Conservation (phyloP, 2,797 vertebrate genomes). For the Acipenser transmontanus region DNA sequence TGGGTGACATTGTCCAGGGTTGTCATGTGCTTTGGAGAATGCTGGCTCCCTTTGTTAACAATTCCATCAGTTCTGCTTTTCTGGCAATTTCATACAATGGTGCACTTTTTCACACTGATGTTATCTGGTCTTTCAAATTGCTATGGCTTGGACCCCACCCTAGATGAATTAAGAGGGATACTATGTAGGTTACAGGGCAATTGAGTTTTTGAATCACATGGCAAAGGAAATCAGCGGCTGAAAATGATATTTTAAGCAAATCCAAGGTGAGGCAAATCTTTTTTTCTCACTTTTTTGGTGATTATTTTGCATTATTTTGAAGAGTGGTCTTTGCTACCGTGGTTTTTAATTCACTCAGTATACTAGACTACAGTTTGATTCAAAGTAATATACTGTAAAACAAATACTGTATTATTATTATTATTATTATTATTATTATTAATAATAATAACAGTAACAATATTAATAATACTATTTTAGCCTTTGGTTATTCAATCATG, state of each 20-base stretch:
- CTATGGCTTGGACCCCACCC: slow-evolving; percentile 62
- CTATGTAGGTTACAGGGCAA: slow-evolving; percentile 57
- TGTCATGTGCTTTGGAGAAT: too few relatives aligned
- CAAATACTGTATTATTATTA: too few relatives aligned
- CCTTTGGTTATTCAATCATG: too few relatives aligned
- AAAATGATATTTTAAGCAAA: slow-evolving; percentile 19
- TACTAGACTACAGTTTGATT: too few relatives aligned
- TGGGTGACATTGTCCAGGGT: too few relatives aligned
- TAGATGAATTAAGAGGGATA: slow-evolving; percentile 48
- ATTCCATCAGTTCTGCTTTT: slow-evolving; percentile 62
- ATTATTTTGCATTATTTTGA: slow-evolving; percentile 7
- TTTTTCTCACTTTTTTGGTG: slow-evolving; percentile 15
- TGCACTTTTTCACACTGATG: slow-evolving; percentile 61
- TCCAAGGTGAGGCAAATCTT: slow-evolving; percentile 41
- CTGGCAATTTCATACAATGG: slow-evolving; percentile 77
- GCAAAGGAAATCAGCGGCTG: slow-evolving; percentile 41
- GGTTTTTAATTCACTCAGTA: neutral
- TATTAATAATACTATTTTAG: too few relatives aligned
- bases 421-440: too few relatives aligned
- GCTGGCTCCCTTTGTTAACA: too few relatives aligned
- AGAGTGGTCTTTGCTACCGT: neutral
- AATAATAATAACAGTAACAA: too few relatives aligned
- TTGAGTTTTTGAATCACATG: slow-evolving; percentile 37
- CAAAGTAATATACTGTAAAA: too few relatives aligned
- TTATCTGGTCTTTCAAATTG: slow-evolving; percentile 65